Evolutionary conservation across 64 coral and sea anemone species (phyloP).

Genomic region (Orbicella faveolata): DNA sequence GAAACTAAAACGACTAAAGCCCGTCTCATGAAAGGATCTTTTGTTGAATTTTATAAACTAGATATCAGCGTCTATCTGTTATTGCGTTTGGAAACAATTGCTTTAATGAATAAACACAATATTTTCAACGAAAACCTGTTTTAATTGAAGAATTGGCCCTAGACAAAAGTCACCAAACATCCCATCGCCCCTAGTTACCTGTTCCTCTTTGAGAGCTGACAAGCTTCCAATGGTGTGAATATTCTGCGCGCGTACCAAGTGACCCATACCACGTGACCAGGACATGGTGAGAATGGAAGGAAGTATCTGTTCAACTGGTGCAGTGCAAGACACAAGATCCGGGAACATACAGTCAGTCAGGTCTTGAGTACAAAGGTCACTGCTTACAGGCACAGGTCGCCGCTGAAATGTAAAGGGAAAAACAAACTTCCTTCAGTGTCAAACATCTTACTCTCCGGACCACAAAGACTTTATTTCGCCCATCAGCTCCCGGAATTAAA

Average conservation of each 20-base stretch:
- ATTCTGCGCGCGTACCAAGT: conserved; percentile 96
- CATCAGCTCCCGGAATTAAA: too few relatives aligned
- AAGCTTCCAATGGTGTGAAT: conserved; percentile 95
- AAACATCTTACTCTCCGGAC: too few relatives aligned
- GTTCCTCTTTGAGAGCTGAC: conserved; percentile 83
- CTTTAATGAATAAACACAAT: too few relatives aligned
- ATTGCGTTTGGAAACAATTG: too few relatives aligned
- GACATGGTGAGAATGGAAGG: conserved; percentile 78
- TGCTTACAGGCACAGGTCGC: conserved; percentile 7
- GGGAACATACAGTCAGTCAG: conserved; percentile 71
- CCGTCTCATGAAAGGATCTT: too few relatives aligned
- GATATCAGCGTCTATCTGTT: too few relatives aligned
- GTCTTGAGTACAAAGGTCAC: background rate
- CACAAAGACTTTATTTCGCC: too few relatives aligned
- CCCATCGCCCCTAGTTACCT: conserved; percentile 7
- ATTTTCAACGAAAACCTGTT: too few relatives aligned
- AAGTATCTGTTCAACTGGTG: conserved; percentile 95
- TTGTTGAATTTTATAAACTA: too few relatives aligned
- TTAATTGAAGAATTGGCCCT: too few relatives aligned
- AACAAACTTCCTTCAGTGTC: background rate
- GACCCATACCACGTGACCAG: conserved; percentile 97
- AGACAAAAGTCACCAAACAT: background rate
- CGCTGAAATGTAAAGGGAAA: conserved; percentile 6
- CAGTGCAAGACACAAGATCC: conserved; percentile 75
- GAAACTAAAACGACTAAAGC: too few relatives aligned